A percentile compares a stretch with the other conserved stretches of the same genome.
phyloP scores from a whole-genome alignment of 1,140 invertebrate species.

The Anagrus nilaparvatae region DNA sequence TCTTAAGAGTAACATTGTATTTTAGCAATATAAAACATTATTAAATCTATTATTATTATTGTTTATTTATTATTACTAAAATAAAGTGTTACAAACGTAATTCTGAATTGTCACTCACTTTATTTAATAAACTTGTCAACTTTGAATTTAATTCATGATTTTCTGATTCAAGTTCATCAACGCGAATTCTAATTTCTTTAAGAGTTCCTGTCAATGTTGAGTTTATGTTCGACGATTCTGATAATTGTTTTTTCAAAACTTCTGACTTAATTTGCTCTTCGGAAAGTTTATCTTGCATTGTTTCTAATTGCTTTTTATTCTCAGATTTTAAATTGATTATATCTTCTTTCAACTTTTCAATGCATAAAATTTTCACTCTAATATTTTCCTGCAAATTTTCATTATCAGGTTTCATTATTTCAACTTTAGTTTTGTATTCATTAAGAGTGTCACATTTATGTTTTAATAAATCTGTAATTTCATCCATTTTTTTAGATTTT shows the following conservation, averaged over 20 bases:
- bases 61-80: too few relatives aligned
- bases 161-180: constrained; percentile 20
- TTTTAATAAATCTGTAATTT: constrained; percentile 27
- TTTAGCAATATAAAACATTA: too few relatives aligned
- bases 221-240: constrained; percentile 25
- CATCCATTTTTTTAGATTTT: constrained; percentile 22
- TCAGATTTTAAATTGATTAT: constrained; percentile 22
- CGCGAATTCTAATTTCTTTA: constrained; percentile 18
- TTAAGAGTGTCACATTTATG: constrained; percentile 31
- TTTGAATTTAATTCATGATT: constrained; percentile 19
- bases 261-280: constrained; percentile 19
- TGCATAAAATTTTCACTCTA: constrained; percentile 15
- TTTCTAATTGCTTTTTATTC: constrained; percentile 15
- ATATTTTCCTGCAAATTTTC: constrained; percentile 26
- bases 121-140: constrained; percentile 28
- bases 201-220: constrained; percentile 15
- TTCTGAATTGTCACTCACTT: constrained; percentile 5
- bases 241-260: constrained; percentile 24
- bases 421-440: constrained; percentile 31
- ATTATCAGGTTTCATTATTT: constrained; percentile 28
- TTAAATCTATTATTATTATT: too few relatives aligned
- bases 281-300: constrained; percentile 22
- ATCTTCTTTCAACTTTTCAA: constrained; percentile 28
- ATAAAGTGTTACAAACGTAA: too few relatives aligned
- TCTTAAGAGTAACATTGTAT: too few relatives aligned